A percentile compares a stretch with the other conserved stretches of the same genome.
Conservation (phyloP, 1,140 invertebrate genomes). For the Trachelipus rathkii region DNA sequence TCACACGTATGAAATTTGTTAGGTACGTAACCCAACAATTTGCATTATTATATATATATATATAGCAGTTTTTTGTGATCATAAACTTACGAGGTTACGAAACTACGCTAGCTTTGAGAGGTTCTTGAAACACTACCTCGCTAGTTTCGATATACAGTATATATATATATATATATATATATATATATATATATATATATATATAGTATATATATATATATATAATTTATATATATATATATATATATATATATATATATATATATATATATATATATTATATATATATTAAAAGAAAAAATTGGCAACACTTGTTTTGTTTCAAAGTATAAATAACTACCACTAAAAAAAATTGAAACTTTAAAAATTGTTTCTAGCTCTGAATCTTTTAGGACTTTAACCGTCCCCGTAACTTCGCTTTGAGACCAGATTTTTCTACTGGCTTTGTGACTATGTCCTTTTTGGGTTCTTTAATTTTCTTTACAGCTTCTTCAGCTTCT, state of each 20-base stretch:
- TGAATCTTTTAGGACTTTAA: background rate
- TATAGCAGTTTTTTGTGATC: too few relatives aligned
- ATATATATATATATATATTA: constrained; percentile 8
- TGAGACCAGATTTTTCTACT: background rate
- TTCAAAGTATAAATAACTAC: too few relatives aligned
- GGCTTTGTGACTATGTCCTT: constrained; percentile 3
- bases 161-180: constrained; percentile 15
- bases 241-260: constrained; percentile 8
- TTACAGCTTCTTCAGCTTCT: background rate
- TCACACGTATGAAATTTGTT: background rate
- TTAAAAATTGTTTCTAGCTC: too few relatives aligned
- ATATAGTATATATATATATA: constrained; percentile 15
- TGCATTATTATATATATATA: too few relatives aligned
- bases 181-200: constrained; percentile 15
- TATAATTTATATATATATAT: constrained; percentile 8
- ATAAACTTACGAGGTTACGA: too few relatives aligned
- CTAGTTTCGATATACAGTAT: background rate
- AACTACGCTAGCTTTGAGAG: too few relatives aligned
- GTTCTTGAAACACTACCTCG: background rate
- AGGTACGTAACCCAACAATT: background rate
- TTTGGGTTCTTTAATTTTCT: background rate
- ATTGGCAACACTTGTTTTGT: too few relatives aligned
- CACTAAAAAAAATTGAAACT: too few relatives aligned
- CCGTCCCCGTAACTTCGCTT: background rate
- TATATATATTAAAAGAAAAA: too few relatives aligned